A percentile compares a stretch with the other conserved stretches of the same genome.
Evolutionary conservation across 1,140 invertebrate species (phyloP).

Genomic region (Pogonognathellus flavescens): DNA sequence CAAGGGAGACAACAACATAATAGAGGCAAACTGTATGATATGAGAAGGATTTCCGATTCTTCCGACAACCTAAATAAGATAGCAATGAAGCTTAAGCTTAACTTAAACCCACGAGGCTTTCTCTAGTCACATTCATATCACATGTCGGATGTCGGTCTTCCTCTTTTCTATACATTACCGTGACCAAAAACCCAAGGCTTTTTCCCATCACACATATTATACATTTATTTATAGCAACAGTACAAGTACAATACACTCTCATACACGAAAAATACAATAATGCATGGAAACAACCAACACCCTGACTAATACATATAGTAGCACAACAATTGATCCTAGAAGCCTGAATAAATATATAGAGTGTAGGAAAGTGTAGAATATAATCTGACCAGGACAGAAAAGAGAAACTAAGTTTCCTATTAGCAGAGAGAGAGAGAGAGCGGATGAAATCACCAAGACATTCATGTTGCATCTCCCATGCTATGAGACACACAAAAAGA

Average conservation of each 20-base stretch:
- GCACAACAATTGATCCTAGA: not conserved
- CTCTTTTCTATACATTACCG: not conserved
- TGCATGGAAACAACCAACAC: not conserved
- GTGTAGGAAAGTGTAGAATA: not conserved
- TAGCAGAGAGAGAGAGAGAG: too few species aligned
- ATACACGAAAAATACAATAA: too few species aligned
- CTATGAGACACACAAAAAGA: not conserved
- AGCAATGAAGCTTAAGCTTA: slow-evolving; percentile 27
- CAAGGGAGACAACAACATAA: slow-evolving; percentile 39
- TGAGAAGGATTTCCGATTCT: slow-evolving; percentile 45
- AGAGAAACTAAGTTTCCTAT: not conserved
- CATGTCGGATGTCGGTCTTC: slow-evolving; percentile 42
- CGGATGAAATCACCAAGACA: not conserved
- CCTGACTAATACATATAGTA: not conserved
- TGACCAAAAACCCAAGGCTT: not conserved
- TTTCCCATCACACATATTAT: too few species aligned
- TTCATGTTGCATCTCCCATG: not conserved
- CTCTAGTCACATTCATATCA: slow-evolving; percentile 41
- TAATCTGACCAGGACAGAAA: slow-evolving; percentile 23
- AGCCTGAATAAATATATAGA: too few species aligned
- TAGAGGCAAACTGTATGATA: slow-evolving; percentile 19
- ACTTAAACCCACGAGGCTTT: slow-evolving; percentile 34
- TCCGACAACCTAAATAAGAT: slow-evolving; percentile 46
- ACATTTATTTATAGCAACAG: too few species aligned
- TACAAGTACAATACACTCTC: too few species aligned